Percentiles rank a stretch among this genome's conserved stretches.
These are phyloP conservation scores for Volucella bombylans DNA, from an alignment of 2,888 invertebrate genomes.

Conservation along the genomic window DNA sequence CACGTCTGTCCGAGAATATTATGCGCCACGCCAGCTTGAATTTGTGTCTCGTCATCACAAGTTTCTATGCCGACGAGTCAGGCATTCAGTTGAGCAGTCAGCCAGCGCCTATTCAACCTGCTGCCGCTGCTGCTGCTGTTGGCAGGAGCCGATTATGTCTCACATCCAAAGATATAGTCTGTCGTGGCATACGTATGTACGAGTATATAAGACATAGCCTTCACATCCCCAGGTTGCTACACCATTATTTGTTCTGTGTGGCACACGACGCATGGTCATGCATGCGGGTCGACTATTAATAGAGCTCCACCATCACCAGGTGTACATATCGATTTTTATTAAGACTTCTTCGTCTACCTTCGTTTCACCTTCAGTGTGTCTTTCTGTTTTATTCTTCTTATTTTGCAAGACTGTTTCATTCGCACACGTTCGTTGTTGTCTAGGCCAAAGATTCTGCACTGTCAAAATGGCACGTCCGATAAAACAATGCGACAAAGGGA, in stretches of 20 bases:
- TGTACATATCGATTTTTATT: slow-evolving; percentile 71
- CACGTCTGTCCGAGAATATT: slow-evolving; percentile 3
- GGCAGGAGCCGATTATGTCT: slow-evolving; percentile 53
- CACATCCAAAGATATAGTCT: slow-evolving; percentile 62
- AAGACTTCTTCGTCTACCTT: slow-evolving; percentile 45
- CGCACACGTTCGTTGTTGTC: slow-evolving; percentile 58
- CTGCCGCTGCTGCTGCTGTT: slow-evolving; percentile 41
- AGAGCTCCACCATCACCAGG: slow-evolving; percentile 72
- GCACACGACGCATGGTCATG: slow-evolving; percentile 73
- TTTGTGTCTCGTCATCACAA: slow-evolving; percentile 48
- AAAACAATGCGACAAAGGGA: slow-evolving; percentile 50
- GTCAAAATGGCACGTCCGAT: slow-evolving; percentile 56
- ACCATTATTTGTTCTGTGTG: slow-evolving; percentile 68
- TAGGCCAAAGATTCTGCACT: slow-evolving; percentile 68
- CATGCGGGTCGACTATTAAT: slow-evolving; percentile 74
- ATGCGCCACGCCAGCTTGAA: slow-evolving; percentile 60
- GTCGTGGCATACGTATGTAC: slow-evolving; percentile 31
- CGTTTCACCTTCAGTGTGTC: background rate
- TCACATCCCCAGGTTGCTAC: slow-evolving; percentile 64
- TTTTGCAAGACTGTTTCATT: slow-evolving; percentile 51
- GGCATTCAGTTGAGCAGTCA: background rate
- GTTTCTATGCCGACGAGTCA: slow-evolving; percentile 42
- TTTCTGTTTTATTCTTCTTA: slow-evolving; percentile 16
- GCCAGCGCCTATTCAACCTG: slow-evolving; percentile 66
- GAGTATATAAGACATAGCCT: slow-evolving; percentile 60